These are phyloP conservation scores for Otolemur garnettii DNA, from an alignment of 2,113 vertebrate genomes.

Conservation along the genomic window DNA sequence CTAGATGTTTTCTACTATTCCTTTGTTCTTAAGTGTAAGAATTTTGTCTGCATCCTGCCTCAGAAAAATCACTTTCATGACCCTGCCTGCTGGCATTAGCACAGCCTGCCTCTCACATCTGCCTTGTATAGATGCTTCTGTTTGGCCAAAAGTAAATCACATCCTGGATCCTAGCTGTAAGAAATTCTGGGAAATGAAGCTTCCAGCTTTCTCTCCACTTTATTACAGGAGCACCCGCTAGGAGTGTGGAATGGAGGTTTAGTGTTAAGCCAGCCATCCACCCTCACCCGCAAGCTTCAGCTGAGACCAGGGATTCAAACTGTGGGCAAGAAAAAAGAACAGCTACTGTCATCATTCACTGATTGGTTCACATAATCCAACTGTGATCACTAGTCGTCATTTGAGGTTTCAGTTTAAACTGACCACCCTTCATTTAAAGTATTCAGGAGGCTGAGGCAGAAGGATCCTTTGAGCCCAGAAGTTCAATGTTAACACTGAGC, in stretches of 20 bases:
- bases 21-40: neutral
- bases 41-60: neutral
- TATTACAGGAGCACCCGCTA: neutral
- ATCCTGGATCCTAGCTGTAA: neutral
- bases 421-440: neutral
- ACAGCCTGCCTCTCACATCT: neutral
- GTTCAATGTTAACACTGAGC: no score
- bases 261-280: neutral
- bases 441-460: no score
- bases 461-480: no score
- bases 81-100: neutral
- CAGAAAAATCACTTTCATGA: slow-evolving; percentile 12
- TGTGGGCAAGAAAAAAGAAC: neutral
- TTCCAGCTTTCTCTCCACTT: slow-evolving; percentile 9
- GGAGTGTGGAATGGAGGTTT: neutral
- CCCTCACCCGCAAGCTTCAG: neutral
- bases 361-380: neutral
- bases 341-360: neutral
- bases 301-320: neutral
- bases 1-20: neutral
- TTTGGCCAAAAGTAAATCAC: neutral
- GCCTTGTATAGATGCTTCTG: neutral
- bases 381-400: neutral
- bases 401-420: slow-evolving; percentile 8
- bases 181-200: neutral